These are phyloP conservation scores for Clupea harengus DNA, from an alignment of 2,113 vertebrate species.

Conservation along the genomic window DNA sequence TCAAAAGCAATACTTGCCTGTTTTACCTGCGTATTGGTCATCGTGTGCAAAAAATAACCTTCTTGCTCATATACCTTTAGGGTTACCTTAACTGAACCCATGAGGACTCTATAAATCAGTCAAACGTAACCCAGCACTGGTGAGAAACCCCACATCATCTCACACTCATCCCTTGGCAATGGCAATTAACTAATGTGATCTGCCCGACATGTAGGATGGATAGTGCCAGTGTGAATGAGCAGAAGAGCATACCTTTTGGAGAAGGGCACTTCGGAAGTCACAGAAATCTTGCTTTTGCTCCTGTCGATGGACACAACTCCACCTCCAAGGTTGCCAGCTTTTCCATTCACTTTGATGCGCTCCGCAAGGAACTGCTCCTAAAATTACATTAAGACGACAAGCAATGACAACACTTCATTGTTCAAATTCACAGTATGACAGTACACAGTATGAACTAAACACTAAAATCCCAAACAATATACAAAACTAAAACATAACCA, in stretches of 20 bases:
- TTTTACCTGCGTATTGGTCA: no score
- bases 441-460: not conserved
- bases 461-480: not conserved
- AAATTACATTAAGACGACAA: not conserved
- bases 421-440: no score
- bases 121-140: no score
- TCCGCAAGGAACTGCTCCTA: constrained; percentile 98
- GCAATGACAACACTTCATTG: no score
- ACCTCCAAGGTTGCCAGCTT: constrained; percentile 89
- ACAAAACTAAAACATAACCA: not conserved
- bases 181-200: no score
- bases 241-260: constrained; percentile 85
- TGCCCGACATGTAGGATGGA: not conserved
- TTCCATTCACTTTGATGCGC: constrained; percentile 95
- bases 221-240: not conserved
- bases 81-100: no score
- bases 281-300: constrained; percentile 96
- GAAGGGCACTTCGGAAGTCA: constrained; percentile 94
- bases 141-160: no score
- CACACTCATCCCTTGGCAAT: no score
- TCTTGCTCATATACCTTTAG: no score
- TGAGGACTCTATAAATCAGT: no score
- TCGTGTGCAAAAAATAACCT: no score
- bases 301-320: constrained; percentile 92
- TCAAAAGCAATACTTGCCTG: no score